Evolutionary conservation across 1,140 invertebrate genomes (phyloP), one percentile per base, ranked within the genome.

Genomic region (Manduca sexta): DNA sequence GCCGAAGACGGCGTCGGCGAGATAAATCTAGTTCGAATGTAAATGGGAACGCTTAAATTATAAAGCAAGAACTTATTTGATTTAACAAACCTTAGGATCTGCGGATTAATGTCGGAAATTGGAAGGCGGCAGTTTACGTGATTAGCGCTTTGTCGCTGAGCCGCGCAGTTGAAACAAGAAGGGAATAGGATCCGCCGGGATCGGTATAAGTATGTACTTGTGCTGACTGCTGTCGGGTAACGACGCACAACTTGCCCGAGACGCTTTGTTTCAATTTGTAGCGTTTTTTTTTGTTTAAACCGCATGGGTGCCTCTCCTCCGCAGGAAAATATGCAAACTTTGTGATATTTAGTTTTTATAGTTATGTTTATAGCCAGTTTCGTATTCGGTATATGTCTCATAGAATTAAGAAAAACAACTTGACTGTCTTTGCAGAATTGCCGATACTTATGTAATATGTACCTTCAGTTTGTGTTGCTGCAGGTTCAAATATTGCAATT

Each of bases 41-140:
- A 74, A 80, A 78, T 80, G 61, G 56, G 67, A 74, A 67, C 45
- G 65, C 62, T 77, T 75, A 74, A 80, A 77, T 83, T 80, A 77
- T 74, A 70, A 83, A 71, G 70, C 71, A 58, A 69, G 69, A 78
- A 78, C 63, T 82, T 79, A 78, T 77, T 79, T 80, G 69, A 83
- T 80, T 75, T 67, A 70, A 77, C 66, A 76, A 76, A 76, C 72
- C 70, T 76, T 64, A 63, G 55, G 67, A 79, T 72, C 59, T 70
- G 59, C 39, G 68, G 72, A 81, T 76, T 77, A 73, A 59, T 82
- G 75, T 82, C 64, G 66, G 67, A 55, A 73, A 70, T 66, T 69
- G 63, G 52, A 44, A 51, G 55, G 56, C 53, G 60, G 54, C 51
- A 55, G 51, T 51, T 52, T 68, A 64, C 55, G 50, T 49, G 62